Percentiles rank a stretch among this genome's conserved stretches.
Conservation (phyloP, 2,797 vertebrate genomes). For the Sebastes itinus region DNA sequence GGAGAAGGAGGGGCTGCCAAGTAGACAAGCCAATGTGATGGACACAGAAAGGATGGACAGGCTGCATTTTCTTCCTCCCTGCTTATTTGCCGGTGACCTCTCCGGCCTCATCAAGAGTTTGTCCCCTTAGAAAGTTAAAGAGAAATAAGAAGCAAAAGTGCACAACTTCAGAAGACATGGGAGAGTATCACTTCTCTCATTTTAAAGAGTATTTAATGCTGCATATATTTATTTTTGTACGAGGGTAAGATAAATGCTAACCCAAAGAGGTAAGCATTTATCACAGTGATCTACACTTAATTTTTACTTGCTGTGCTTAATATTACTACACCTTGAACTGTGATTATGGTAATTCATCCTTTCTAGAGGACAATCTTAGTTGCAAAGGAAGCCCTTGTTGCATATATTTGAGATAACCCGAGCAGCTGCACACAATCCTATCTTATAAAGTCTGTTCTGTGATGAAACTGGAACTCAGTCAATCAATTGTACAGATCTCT, state of each 20-base stretch:
- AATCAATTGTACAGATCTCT: slow-evolving; percentile 44
- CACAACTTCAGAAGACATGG: slow-evolving; percentile 47
- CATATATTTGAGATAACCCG: slow-evolving; percentile 24
- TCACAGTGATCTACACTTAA: slow-evolving; percentile 18
- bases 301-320: slow-evolving; percentile 43
- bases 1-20: slow-evolving; percentile 42
- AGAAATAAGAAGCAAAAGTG: slow-evolving; percentile 47
- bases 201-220: slow-evolving; percentile 57
- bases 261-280: slow-evolving; percentile 10
- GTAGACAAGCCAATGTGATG: slow-evolving; percentile 60
- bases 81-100: slow-evolving; percentile 36
- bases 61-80: slow-evolving; percentile 40
- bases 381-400: slow-evolving; percentile 33
- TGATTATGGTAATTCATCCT: slow-evolving; percentile 45
- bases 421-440: slow-evolving; percentile 39
- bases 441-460: slow-evolving; percentile 28
- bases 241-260: slow-evolving; percentile 9
- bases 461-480: slow-evolving; percentile 49
- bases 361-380: slow-evolving; percentile 53
- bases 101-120: slow-evolving; percentile 31
- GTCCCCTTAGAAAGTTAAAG: slow-evolving; percentile 35
- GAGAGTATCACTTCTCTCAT: slow-evolving; percentile 35
- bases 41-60: slow-evolving; percentile 60
- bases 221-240: slow-evolving; percentile 71
- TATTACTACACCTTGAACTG: slow-evolving; percentile 51